A percentile compares a stretch with the other conserved stretches of the same genome.
Evolutionary conservation across 2,113 vertebrate species (phyloP).

Genomic region (Nesospiza acunhae): DNA sequence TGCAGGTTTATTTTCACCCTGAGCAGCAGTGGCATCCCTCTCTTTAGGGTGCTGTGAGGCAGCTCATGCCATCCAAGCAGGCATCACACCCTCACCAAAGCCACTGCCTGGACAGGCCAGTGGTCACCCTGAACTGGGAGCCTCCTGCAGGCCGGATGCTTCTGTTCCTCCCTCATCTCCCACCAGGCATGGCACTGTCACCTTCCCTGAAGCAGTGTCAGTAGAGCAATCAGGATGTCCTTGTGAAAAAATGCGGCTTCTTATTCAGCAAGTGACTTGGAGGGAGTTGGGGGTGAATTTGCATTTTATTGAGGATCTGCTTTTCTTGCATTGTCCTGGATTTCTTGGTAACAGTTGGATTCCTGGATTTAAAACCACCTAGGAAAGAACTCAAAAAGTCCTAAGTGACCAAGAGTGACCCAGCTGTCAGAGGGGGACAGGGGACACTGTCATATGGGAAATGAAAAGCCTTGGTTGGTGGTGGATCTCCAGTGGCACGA

Average conservation of each 20-base stretch:
- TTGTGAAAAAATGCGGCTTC: background rate
- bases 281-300: background rate
- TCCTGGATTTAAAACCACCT: background rate
- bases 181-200: background rate
- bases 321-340: background rate
- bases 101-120: background rate
- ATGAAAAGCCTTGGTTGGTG: background rate
- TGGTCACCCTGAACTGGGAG: accelerated
- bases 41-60: background rate
- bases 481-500: background rate
- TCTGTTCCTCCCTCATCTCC: background rate
- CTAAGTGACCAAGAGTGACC: background rate
- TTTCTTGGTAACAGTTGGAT: background rate
- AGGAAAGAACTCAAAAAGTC: background rate
- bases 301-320: background rate
- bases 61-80: background rate
- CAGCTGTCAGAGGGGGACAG: background rate
- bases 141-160: accelerated
- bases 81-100: accelerated
- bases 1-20: background rate
- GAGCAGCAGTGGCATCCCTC: background rate
- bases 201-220: background rate
- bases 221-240: background rate
- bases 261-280: background rate
- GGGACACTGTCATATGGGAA: background rate